A percentile compares a stretch with the other conserved stretches of the same genome.
phyloP scores from a whole-genome alignment of 2,888 invertebrate species.

The Gandaritis pyraliata region DNA sequence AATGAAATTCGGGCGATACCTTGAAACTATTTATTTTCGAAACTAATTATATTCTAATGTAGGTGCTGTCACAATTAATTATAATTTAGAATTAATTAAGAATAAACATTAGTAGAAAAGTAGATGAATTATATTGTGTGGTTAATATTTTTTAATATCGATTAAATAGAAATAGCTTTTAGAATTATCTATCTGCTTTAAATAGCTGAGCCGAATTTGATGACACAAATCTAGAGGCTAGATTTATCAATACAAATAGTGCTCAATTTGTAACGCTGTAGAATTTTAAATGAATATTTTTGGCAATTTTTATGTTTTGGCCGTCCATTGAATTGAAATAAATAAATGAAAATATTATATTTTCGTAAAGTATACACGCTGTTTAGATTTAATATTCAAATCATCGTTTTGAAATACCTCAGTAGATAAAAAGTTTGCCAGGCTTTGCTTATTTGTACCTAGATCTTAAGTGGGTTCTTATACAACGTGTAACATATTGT shows the following conservation, averaged over 20 bases:
- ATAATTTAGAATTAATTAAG: conserved; percentile 10
- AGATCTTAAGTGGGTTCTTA: too few species aligned
- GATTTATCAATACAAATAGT: conserved; percentile 7
- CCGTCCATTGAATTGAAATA: conserved; percentile 28
- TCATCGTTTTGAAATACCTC: background rate
- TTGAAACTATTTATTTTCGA: too few species aligned
- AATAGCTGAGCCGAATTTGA: conserved; percentile 17
- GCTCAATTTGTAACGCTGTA: conserved; percentile 8
- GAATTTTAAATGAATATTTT: conserved; percentile 4
- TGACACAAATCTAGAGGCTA: background rate
- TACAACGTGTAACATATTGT: too few species aligned
- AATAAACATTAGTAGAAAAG: background rate
- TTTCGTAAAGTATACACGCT: conserved; percentile 17
- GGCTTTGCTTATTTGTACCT: too few species aligned
- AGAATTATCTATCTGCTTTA: background rate
- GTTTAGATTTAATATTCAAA: background rate
- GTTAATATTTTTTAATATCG: background rate
- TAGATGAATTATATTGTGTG: background rate
- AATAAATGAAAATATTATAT: conserved; percentile 12
- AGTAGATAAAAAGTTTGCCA: background rate
- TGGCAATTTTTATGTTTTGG: conserved; percentile 16
- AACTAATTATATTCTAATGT: background rate
- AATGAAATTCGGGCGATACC: too few species aligned
- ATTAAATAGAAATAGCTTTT: background rate
- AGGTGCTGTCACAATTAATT: conserved; percentile 25